Evolutionary conservation across 1,140 invertebrate genomes (phyloP).

Genomic region (Augochlora pura): DNA sequence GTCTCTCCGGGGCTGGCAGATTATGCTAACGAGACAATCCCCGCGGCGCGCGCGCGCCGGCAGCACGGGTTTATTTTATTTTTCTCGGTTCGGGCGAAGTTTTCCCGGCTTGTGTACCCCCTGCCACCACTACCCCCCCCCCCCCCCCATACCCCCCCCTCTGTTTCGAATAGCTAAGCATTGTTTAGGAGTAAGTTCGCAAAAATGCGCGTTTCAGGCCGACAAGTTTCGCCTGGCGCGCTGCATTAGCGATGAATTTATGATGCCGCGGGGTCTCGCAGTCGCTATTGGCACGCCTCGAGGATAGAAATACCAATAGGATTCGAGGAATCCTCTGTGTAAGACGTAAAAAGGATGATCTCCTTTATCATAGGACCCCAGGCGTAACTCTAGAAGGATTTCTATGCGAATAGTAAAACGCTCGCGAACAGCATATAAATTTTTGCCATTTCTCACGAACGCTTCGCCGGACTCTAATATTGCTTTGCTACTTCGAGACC

Average conservation of each 20-base stretch:
- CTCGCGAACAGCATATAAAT: neutral
- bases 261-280: neutral
- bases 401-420: neutral
- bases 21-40: slow-evolving; percentile 75
- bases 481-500: too few relatives aligned
- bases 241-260: neutral
- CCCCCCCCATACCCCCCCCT: slow-evolving; percentile 27
- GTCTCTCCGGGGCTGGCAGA: slow-evolving; percentile 60
- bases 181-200: neutral
- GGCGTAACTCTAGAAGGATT: slow-evolving; percentile 2
- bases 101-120: slow-evolving; percentile 2
- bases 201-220: too few relatives aligned
- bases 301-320: slow-evolving; percentile 4
- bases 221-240: too few relatives aligned
- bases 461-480: too few relatives aligned
- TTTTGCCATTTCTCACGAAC: neutral
- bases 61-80: slow-evolving; percentile 57
- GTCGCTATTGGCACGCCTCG: neutral
- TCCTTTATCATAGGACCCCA: slow-evolving; percentile 4
- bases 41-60: slow-evolving; percentile 41
- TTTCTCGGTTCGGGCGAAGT: slow-evolving; percentile 45
- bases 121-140: neutral
- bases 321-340: neutral
- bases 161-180: neutral
- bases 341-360: slow-evolving; percentile 4